These are phyloP conservation scores for Sternotherus odoratus DNA, from an alignment of 2,797 vertebrate genomes.

Conservation along the genomic window DNA sequence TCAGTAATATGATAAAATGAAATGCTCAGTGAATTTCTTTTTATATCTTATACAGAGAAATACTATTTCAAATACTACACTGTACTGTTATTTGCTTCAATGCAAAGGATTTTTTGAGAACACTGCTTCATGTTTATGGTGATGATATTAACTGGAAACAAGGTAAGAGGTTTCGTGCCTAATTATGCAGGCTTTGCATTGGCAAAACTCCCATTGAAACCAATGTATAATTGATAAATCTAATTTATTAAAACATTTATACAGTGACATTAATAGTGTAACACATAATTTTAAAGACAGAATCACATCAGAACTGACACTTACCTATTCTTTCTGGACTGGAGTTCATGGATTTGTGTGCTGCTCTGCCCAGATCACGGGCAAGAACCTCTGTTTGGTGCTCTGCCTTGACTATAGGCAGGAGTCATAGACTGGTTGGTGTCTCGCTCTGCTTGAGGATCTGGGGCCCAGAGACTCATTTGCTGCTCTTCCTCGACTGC, in stretches of 20 bases:
- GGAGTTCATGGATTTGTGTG: too few species aligned
- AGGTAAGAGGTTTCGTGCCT: slow-evolving; percentile 71
- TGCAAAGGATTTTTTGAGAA: slow-evolving; percentile 91
- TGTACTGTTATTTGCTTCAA: slow-evolving; percentile 89
- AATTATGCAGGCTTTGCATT: not conserved
- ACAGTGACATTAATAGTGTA: not conserved
- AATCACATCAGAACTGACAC: not conserved
- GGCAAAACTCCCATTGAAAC: slow-evolving; percentile 12
- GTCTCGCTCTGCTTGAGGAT: too few species aligned
- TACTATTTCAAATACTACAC: slow-evolving; percentile 84
- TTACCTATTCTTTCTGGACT: not conserved
- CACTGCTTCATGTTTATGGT: slow-evolving; percentile 80
- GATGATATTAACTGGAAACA: slow-evolving; percentile 86
- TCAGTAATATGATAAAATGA: not conserved
- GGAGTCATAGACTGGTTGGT: too few species aligned
- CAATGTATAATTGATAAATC: not conserved
- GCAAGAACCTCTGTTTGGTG: too few species aligned
- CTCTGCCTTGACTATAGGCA: too few species aligned
- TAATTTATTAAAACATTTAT: not conserved
- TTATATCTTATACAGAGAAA: slow-evolving; percentile 76
- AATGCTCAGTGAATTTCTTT: slow-evolving; percentile 26
- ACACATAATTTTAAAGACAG: not conserved
- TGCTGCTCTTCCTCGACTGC: too few species aligned
- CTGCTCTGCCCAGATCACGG: too few species aligned
- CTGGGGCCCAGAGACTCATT: too few species aligned